These are phyloP conservation scores for Drosophila oshimai DNA, from an alignment of 1,140 invertebrate species.

Conservation along the genomic window DNA sequence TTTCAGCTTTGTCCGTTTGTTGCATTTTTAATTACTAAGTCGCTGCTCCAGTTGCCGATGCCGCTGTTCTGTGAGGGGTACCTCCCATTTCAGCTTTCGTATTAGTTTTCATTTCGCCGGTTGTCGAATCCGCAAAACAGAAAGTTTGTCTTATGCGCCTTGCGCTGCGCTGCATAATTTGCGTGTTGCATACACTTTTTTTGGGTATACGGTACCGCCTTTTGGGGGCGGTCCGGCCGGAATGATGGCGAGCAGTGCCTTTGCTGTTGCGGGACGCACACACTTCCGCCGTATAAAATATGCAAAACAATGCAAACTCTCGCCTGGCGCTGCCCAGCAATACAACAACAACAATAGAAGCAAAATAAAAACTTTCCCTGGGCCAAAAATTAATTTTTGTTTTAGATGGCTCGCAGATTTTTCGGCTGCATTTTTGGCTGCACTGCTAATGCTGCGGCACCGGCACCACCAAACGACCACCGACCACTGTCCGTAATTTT, in stretches of 20 bases:
- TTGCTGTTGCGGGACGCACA: conserved; percentile 29
- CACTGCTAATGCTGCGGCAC: conserved; percentile 69
- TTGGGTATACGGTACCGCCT: conserved; percentile 1
- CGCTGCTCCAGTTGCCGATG: conserved; percentile 27
- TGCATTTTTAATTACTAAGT: conserved; percentile 73
- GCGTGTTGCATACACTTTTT: conserved; percentile 55
- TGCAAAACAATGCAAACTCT: conserved; percentile 78
- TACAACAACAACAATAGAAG: conserved; percentile 29
- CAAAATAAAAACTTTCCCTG: conserved; percentile 52
- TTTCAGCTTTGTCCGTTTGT: conserved; percentile 36
- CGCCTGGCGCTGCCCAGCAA: conserved; percentile 37
- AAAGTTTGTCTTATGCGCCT: conserved; percentile 77
- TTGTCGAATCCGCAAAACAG: conserved; percentile 68
- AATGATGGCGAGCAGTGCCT: conserved; percentile 21
- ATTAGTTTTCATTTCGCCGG: conserved; percentile 71
- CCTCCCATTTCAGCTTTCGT: conserved; percentile 51
- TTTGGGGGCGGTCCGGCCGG: conserved; percentile 5
- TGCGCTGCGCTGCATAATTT: conserved; percentile 75
- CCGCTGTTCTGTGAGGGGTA: conserved; percentile 1
- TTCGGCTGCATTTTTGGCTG: conserved; percentile 54
- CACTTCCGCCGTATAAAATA: conserved; percentile 77
- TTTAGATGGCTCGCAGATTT: conserved; percentile 66
- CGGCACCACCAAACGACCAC: conserved; percentile 11
- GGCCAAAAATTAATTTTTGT: conserved; percentile 72
- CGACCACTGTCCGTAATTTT: conserved; percentile 51